phyloP scores from a whole-genome alignment of 2,888 invertebrate species.

The Mamestra brassicae region DNA sequence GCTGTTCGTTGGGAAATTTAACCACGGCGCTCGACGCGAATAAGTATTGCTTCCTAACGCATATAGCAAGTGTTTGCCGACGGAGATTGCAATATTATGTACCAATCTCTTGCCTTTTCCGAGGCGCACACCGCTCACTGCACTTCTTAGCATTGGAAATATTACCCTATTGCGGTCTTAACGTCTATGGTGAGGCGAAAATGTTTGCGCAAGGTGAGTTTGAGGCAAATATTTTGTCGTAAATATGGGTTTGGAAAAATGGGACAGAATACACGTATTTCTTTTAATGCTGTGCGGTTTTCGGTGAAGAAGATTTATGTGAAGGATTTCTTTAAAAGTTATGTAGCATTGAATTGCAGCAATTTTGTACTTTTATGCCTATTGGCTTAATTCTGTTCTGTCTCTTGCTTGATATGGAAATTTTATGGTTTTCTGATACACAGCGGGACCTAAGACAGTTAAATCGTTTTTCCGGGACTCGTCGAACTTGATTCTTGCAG shows the following conservation, averaged over 20 bases:
- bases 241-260: slow-evolving; percentile 34
- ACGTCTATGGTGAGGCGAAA: slow-evolving; percentile 69
- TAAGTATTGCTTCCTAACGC: slow-evolving; percentile 83
- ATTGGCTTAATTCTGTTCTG: neutral
- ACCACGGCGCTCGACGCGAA: slow-evolving; percentile 80
- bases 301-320: neutral
- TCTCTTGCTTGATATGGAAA: neutral
- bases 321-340: neutral
- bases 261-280: slow-evolving; percentile 1
- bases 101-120: slow-evolving; percentile 83
- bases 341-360: neutral
- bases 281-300: neutral
- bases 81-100: slow-evolving; percentile 89
- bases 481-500: neutral
- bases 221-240: slow-evolving; percentile 37
- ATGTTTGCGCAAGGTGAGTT: slow-evolving; percentile 51
- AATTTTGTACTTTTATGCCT: neutral
- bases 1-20: slow-evolving; percentile 84
- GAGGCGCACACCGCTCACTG: slow-evolving; percentile 73
- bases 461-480: neutral
- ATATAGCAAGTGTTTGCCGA: slow-evolving; percentile 82
- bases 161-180: slow-evolving; percentile 79
- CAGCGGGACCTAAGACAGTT: neutral
- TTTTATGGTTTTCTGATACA: neutral
- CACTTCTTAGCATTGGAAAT: slow-evolving; percentile 80